phyloP scores from a whole-genome alignment of 2,113 vertebrate species.

The Otolemur garnettii region DNA sequence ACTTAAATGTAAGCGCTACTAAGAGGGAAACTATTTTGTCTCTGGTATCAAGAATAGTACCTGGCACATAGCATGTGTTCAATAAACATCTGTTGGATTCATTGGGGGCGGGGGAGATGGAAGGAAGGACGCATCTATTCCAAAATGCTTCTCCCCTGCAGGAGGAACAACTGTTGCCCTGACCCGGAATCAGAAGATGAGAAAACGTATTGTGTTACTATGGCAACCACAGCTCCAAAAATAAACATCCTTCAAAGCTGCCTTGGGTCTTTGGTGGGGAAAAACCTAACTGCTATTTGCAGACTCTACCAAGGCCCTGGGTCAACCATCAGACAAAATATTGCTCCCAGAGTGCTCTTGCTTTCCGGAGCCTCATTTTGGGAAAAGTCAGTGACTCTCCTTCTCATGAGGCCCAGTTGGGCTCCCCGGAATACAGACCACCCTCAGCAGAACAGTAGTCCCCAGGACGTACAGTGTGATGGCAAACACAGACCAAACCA shows the following conservation, averaged over 20 bases:
- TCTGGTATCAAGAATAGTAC: background rate
- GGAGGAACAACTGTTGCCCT: constrained; percentile 1
- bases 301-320: background rate
- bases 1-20: background rate
- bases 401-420: background rate
- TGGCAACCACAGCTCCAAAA: constrained; percentile 58
- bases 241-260: background rate
- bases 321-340: background rate
- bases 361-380: background rate
- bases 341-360: background rate
- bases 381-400: background rate
- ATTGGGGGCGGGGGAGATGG: background rate
- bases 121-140: background rate
- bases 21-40: background rate
- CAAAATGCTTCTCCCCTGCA: background rate
- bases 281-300: background rate
- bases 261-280: background rate
- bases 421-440: background rate
- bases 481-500: background rate
- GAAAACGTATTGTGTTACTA: constrained; percentile 53
- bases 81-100: background rate
- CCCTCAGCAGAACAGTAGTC: background rate
- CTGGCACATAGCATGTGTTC: background rate
- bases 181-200: constrained; percentile 56
- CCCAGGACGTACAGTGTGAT: background rate